Conservation (phyloP, 2,113 vertebrate species). For the Notarius quadriscutis region DNA sequence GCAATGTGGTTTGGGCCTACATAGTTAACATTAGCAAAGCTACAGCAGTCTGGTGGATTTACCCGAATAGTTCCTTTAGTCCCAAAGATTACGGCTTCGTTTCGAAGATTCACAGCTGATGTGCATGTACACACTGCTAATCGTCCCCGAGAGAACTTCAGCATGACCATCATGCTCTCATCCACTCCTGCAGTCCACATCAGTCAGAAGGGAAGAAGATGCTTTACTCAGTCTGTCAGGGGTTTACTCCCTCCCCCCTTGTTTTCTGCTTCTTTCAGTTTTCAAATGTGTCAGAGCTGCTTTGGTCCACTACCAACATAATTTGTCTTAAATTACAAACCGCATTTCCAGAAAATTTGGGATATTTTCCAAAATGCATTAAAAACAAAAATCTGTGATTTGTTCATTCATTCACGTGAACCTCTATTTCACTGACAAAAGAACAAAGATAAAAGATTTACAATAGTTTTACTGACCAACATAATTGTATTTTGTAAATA, state of each 20-base stretch:
- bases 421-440: no score
- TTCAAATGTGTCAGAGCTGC: background rate
- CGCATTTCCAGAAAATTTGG: no score
- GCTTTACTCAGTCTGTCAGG: background rate
- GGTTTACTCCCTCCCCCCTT: background rate
- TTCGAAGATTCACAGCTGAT: slow-evolving; percentile 61
- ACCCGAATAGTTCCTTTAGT: slow-evolving; percentile 79
- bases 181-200: slow-evolving; percentile 67
- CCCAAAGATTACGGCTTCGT: slow-evolving; percentile 70
- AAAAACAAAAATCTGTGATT: no score
- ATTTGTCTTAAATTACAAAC: no score
- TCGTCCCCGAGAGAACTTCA: slow-evolving; percentile 73
- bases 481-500: no score
- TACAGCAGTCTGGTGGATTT: slow-evolving; percentile 4
- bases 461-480: no score
- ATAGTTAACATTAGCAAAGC: background rate
- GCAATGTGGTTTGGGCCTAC: background rate
- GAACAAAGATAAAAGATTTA: no score
- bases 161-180: slow-evolving; percentile 69
- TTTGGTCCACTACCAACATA: no score
- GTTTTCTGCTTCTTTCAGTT: background rate
- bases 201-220: background rate
- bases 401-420: no score
- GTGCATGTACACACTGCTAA: slow-evolving; percentile 72
- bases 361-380: no score